phyloP scores from a whole-genome alignment of 2,888 invertebrate species.

The Chloroclystis v-ata region DNA sequence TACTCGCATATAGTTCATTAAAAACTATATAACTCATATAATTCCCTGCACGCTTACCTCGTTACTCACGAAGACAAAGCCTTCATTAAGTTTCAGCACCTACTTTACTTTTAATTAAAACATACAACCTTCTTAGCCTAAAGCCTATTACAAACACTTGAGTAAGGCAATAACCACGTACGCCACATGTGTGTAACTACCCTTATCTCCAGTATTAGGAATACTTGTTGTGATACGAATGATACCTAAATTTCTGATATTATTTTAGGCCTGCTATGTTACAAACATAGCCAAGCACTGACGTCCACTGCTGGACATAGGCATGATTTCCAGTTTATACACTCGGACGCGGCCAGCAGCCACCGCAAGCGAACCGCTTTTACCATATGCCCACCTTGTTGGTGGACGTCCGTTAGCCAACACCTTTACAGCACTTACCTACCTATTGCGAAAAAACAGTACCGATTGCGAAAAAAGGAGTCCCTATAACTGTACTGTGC shows the following conservation, averaged over 20 bases:
- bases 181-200: constrained; percentile 41
- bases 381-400: too few relatives aligned
- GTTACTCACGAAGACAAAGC: background rate
- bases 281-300: too few relatives aligned
- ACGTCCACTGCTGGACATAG: too few relatives aligned
- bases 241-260: constrained; percentile 1
- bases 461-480: too few relatives aligned
- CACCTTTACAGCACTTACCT: too few relatives aligned
- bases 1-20: too few relatives aligned
- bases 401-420: too few relatives aligned
- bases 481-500: too few relatives aligned
- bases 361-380: too few relatives aligned
- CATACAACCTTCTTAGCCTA: constrained; percentile 15
- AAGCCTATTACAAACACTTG: constrained; percentile 20
- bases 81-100: constrained; percentile 4
- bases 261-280: background rate
- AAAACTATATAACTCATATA: background rate
- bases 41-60: background rate
- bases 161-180: constrained; percentile 37
- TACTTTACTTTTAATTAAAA: constrained; percentile 18
- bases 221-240: constrained; percentile 34
- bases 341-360: too few relatives aligned
- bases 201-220: constrained; percentile 29
- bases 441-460: too few relatives aligned
- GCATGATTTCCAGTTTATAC: too few relatives aligned